Evolutionary conservation across 2,113 vertebrate genomes (phyloP).

Genomic region (Hylia prasina): DNA sequence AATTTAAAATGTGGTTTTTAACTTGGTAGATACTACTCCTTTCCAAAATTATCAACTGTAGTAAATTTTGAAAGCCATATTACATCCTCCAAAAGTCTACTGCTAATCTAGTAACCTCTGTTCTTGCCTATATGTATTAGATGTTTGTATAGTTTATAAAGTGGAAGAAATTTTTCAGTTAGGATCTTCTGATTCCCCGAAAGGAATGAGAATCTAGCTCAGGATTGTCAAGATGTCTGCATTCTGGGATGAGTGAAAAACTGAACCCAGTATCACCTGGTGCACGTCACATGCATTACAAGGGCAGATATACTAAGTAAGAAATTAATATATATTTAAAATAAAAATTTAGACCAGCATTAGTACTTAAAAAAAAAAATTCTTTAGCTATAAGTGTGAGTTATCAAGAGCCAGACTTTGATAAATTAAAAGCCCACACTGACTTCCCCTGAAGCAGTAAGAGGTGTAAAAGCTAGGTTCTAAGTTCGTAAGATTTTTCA

Average conservation of each 20-base stretch:
- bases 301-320: background rate
- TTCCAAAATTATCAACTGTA: background rate
- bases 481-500: background rate
- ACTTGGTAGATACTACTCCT: background rate
- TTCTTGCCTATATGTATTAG: background rate
- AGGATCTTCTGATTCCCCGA: background rate
- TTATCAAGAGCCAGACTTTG: background rate
- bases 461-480: background rate
- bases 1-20: background rate
- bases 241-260: background rate
- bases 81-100: background rate
- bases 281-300: background rate
- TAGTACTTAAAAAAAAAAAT: background rate
- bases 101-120: background rate
- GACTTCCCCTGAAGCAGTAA: background rate
- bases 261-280: background rate
- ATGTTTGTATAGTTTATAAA: background rate
- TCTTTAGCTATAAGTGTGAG: background rate
- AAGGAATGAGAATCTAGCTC: background rate
- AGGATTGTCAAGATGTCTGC: background rate
- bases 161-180: background rate
- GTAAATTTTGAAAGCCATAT: background rate
- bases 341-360: background rate
- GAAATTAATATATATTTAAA: background rate
- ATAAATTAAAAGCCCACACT: background rate